Evolutionary conservation across 2,113 vertebrate genomes (phyloP).

Genomic region (Gnathonemus longibarbis): DNA sequence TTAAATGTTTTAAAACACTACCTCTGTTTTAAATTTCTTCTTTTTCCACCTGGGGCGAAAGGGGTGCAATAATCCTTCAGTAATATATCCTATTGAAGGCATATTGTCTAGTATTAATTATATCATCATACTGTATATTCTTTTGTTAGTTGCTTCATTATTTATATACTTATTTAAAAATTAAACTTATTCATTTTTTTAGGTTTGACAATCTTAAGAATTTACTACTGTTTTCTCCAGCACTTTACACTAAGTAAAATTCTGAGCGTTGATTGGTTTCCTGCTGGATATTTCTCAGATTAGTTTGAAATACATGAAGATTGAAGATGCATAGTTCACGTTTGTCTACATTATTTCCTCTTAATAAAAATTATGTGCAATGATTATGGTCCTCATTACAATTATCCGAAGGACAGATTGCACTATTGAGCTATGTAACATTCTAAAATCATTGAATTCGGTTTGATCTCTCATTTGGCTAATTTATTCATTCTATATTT

Average conservation of each 20-base stretch:
- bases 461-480: neutral
- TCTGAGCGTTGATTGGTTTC: neutral
- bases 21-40: neutral
- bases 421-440: neutral
- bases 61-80: neutral
- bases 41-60: neutral
- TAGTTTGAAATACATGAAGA: conserved; percentile 40
- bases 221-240: neutral
- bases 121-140: neutral
- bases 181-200: neutral
- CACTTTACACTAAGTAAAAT: neutral
- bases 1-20: neutral
- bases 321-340: conserved; percentile 67
- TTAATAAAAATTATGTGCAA: neutral
- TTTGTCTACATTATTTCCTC: conserved; percentile 26
- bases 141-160: neutral
- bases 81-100: neutral
- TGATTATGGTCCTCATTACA: neutral
- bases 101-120: neutral
- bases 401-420: neutral
- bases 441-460: neutral
- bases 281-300: neutral
- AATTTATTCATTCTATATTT: neutral
- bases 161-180: neutral
- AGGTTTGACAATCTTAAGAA: neutral